phyloP scores from a whole-genome alignment of 2,888 invertebrate genomes.

The Sycophila texana region DNA sequence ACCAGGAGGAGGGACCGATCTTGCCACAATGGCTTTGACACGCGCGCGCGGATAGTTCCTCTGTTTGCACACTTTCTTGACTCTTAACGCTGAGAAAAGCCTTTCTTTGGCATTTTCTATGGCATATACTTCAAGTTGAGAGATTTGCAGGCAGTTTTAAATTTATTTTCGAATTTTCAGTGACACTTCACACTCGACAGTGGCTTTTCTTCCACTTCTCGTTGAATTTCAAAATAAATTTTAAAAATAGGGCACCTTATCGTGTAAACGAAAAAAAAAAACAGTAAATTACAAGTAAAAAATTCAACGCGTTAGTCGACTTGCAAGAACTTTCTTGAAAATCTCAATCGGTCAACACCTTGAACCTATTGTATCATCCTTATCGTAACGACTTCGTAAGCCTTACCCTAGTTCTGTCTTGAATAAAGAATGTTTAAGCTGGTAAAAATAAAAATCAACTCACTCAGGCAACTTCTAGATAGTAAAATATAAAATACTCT shows the following conservation, averaged over 20 bases:
- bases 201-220: background rate
- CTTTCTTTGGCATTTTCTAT: no score
- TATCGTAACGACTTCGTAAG: constrained; percentile 1
- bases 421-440: background rate
- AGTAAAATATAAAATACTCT: background rate
- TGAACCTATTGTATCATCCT: constrained; percentile 36
- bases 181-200: no score
- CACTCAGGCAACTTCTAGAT: background rate
- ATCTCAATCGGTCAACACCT: constrained; percentile 24
- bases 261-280: background rate
- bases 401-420: constrained; percentile 23
- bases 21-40: no score
- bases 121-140: no score
- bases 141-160: no score
- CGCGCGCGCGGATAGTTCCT: no score
- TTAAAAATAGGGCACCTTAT: background rate
- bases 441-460: background rate
- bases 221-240: background rate
- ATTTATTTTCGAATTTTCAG: no score
- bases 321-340: constrained; percentile 3
- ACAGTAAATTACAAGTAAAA: no score
- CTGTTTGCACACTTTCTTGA: no score
- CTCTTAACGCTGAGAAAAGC: no score
- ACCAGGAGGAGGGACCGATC: constrained; percentile 6
- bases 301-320: background rate